phyloP scores from a whole-genome alignment of 2,888 invertebrate species.

The Acanthosepion esculentum region DNA sequence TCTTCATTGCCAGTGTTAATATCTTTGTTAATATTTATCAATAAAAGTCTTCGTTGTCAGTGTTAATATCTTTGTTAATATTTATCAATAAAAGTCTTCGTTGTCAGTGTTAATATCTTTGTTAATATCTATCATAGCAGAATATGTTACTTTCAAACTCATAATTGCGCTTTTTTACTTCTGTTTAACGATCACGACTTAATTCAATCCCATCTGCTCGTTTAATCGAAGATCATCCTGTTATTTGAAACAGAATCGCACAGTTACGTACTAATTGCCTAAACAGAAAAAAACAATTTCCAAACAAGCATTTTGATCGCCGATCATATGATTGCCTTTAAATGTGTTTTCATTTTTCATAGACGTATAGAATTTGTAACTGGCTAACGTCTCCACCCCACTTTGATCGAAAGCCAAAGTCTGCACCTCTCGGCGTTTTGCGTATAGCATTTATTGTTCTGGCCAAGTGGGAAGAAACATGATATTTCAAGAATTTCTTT shows the following conservation, averaged over 20 bases:
- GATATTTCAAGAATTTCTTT: conserved; percentile 22
- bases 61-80: too few relatives aligned
- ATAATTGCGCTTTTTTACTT: neutral
- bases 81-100: too few relatives aligned
- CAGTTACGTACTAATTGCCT: neutral
- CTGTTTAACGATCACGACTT: neutral
- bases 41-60: too few relatives aligned
- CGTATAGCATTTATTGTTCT: neutral
- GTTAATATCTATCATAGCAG: too few relatives aligned
- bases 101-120: too few relatives aligned
- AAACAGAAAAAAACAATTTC: neutral
- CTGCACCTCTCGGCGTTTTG: neutral
- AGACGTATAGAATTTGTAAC: neutral
- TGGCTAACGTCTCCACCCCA: neutral
- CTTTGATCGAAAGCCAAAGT: neutral
- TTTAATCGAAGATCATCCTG: neutral
- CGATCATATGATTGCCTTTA: neutral
- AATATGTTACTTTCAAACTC: too few relatives aligned
- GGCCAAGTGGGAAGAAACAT: neutral
- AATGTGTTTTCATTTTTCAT: neutral
- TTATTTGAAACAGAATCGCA: neutral
- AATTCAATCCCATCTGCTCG: neutral
- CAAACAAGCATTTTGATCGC: neutral
- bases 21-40: too few relatives aligned
- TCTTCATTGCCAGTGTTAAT: too few relatives aligned